phyloP scores from a whole-genome alignment of 2,888 invertebrate genomes.

The Heliconius ismenius region DNA sequence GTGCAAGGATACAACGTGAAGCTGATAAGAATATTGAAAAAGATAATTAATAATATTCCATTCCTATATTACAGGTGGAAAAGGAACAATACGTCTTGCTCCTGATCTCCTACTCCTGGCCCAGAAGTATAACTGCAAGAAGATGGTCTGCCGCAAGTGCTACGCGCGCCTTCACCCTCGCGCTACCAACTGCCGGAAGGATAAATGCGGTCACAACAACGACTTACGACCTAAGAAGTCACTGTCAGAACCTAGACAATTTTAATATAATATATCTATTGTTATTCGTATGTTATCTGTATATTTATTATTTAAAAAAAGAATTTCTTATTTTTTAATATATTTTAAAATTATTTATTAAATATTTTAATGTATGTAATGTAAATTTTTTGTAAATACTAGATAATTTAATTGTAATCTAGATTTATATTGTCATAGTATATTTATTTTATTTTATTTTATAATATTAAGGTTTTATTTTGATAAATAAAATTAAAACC shows the following conservation, averaged over 20 bases:
- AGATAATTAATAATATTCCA: no score
- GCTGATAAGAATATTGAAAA: no score
- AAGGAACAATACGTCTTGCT: conserved; percentile 11
- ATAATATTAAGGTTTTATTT: conserved; percentile 5
- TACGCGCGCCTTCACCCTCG: conserved; percentile 99
- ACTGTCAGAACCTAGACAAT: conserved; percentile 83
- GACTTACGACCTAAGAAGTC: conserved; percentile 99
- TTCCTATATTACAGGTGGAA: conserved; percentile 3
- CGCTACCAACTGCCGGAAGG: conserved; percentile 99
- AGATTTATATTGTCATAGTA: background rate
- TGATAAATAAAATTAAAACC: conserved; percentile 5
- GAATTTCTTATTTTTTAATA: background rate
- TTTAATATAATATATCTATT: background rate
- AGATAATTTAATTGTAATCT: background rate
- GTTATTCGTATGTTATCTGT: background rate
- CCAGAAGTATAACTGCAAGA: conserved; percentile 99
- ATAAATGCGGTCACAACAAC: conserved; percentile 99
- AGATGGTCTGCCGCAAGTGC: conserved; percentile 99
- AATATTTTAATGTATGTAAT: background rate
- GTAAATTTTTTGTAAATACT: background rate
- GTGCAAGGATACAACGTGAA: no score
- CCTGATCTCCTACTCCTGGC: conserved; percentile 97
- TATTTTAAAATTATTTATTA: background rate
- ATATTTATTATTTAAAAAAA: background rate
- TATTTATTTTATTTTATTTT: background rate